phyloP scores from a whole-genome alignment of 2,113 vertebrate species.

The Excalfactoria chinensis region DNA sequence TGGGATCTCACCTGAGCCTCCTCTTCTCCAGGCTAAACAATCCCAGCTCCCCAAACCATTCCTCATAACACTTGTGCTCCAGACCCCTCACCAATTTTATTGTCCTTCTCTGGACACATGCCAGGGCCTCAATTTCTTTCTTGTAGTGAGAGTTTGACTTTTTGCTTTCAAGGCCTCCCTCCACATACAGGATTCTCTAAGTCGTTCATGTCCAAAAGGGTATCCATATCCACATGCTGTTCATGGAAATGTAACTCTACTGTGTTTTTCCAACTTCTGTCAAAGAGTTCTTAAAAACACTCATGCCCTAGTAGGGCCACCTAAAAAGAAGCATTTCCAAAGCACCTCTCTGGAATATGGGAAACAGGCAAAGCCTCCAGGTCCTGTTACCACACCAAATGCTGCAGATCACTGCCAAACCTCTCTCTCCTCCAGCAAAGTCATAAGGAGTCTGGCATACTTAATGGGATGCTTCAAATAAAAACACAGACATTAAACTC shows the following conservation, averaged over 20 bases:
- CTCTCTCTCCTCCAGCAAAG: neutral
- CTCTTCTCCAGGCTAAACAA: no score
- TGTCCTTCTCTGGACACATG: no score
- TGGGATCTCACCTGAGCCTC: no score
- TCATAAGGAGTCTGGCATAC: neutral
- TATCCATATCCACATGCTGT: neutral
- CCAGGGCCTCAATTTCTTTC: no score
- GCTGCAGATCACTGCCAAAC: neutral
- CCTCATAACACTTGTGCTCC: no score
- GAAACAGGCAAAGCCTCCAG: neutral
- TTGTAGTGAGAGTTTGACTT: neutral
- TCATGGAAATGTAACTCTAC: fast-evolving
- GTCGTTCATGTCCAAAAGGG: neutral
- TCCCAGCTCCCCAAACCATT: no score
- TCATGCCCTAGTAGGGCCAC: neutral
- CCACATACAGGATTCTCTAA: neutral
- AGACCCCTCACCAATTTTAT: no score
- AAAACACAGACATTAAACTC: neutral
- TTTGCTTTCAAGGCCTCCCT: conserved; percentile 25
- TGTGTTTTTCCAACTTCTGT: neutral
- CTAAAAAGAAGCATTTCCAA: neutral
- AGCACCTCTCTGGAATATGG: neutral
- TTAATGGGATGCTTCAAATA: neutral
- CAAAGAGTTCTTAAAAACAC: neutral
- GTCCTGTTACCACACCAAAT: neutral